Evolutionary conservation across 2,797 vertebrate genomes (phyloP).

Genomic region (Ara ararauna): DNA sequence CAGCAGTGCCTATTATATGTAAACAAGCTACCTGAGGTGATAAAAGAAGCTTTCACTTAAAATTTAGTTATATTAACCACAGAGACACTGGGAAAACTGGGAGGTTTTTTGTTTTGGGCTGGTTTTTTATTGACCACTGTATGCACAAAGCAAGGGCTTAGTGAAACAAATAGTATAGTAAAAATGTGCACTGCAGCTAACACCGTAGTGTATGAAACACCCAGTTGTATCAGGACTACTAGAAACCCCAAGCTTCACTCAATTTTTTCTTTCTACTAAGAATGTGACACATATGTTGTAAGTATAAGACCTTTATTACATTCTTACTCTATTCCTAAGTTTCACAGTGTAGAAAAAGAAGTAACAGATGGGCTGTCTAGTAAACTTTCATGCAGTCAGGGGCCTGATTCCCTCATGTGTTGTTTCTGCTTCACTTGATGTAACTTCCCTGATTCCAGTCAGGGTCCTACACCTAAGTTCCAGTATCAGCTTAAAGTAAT

Average conservation of each 20-base stretch:
- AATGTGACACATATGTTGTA: background rate
- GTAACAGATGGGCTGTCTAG: background rate
- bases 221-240: background rate
- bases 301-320: background rate
- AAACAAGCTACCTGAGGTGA: slow-evolving; percentile 75
- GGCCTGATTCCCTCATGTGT: background rate
- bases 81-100: slow-evolving; percentile 3
- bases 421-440: background rate
- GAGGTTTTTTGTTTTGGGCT: background rate
- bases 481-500: background rate
- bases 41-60: slow-evolving; percentile 63
- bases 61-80: slow-evolving; percentile 47
- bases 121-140: background rate
- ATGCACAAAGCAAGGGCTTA: background rate
- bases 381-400: background rate
- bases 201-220: background rate
- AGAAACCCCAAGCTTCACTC: background rate
- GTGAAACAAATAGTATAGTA: background rate
- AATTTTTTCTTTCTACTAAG: background rate
- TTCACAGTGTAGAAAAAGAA: background rate
- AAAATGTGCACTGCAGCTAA: slow-evolving; percentile 15
- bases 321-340: background rate
- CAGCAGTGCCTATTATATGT: slow-evolving; percentile 69
- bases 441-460: background rate
- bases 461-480: background rate